Evolutionary conservation across 2,888 invertebrate genomes (phyloP), one percentile per base, ranked within the genome.

Genomic region (Strigamia transsilvanica): DNA sequence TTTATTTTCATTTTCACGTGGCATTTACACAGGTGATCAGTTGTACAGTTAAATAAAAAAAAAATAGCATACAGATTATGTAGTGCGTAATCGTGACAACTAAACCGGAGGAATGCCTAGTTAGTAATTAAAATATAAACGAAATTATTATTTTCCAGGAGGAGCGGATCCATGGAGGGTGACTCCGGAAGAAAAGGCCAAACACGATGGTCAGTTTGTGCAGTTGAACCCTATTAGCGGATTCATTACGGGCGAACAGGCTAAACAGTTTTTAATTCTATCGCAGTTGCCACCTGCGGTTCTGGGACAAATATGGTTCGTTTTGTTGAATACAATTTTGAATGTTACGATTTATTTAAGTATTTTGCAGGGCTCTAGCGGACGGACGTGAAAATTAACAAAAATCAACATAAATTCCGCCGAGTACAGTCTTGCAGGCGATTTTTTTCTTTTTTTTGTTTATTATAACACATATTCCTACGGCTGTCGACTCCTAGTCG

Each of bases 321-420:
- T 27, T 27, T 1, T 27, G 1, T 27, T 1, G 91, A 88, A 88
- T 38, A 80, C 32, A 18, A 27, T 46, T 46, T 18, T 27, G 4
- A 15, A 73, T 73, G 12, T 73, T 6, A 4, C 73, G 18, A 23
- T 10, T 73, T 18, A 27, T n/a, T n/a, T n/a, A 27, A 21, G 6
- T 18, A 38, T 15, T 9, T 79, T 27, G 27, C 3, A 91, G 96
- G 96, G 91, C 91, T 13, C 89, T 99, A 79, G 96, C 99, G 0
- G 99, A 99, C 95, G 18, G 99, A 99, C 90, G 99, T 99, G 0
- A 96, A 96, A 89, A 93, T 99, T 91, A 95, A 98, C 87, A 92
- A 97, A n/a, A n/a, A n/a, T n/a, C n/a, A n/a, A n/a, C n/a, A n/a
- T n/a, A n/a, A n/a, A n/a, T n/a, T n/a, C n/a, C n/a, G n/a, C n/a